A percentile compares a stretch with the other conserved stretches of the same genome.
Evolutionary conservation across 2,888 invertebrate genomes (phyloP).

Genomic region (Drosophila paramelanica): DNA sequence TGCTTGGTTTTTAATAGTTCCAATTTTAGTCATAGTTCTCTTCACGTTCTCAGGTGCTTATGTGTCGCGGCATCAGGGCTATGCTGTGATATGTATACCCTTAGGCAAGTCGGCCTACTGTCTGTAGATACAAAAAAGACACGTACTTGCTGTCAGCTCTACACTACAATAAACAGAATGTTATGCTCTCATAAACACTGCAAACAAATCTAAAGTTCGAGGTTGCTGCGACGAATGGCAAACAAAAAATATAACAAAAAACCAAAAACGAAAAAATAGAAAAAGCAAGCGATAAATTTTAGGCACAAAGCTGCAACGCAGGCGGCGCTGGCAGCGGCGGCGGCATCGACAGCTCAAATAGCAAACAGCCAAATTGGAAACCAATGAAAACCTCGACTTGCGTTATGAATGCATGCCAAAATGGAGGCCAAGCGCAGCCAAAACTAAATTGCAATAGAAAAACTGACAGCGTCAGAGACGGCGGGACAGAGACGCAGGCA

Average conservation of each 20-base stretch:
- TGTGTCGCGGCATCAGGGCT: constrained; percentile 3
- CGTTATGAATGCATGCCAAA: constrained; percentile 80
- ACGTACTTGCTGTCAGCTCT: constrained; percentile 41
- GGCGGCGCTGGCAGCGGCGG: constrained; percentile 18
- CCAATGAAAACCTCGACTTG: constrained; percentile 80
- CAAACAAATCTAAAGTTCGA: constrained; percentile 82
- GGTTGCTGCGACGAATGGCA: constrained; percentile 75
- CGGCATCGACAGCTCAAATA: constrained; percentile 65
- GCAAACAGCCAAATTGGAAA: constrained; percentile 73
- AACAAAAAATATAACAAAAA: constrained; percentile 37
- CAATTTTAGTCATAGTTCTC: neutral
- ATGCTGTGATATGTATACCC: constrained; percentile 18
- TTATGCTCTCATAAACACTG: constrained; percentile 80
- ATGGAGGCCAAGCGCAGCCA: constrained; percentile 80
- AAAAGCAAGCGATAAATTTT: constrained; percentile 68
- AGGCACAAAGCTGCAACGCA: constrained; percentile 64
- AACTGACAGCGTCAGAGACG: constrained; percentile 18
- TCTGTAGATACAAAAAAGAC: constrained; percentile 30
- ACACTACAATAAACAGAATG: constrained; percentile 63
- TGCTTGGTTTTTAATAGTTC: no score
- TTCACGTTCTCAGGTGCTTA: neutral
- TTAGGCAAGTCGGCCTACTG: constrained; percentile 13
- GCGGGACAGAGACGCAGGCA: neutral
- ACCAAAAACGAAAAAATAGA: constrained; percentile 5
- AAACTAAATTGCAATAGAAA: constrained; percentile 72